These are phyloP conservation scores for Gymnoscelis rufifasciata DNA, from an alignment of 2,888 invertebrate species.

Conservation along the genomic window DNA sequence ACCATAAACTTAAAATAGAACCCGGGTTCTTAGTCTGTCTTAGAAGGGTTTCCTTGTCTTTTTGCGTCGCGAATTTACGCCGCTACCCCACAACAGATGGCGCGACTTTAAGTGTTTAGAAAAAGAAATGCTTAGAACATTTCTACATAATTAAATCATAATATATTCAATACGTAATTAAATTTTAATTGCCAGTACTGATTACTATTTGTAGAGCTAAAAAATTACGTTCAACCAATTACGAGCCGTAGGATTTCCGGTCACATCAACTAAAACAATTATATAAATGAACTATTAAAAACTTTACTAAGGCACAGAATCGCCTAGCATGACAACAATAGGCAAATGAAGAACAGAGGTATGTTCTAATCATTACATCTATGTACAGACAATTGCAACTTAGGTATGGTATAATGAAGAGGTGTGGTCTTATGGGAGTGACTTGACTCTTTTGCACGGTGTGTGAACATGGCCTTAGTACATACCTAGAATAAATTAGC, in stretches of 20 bases:
- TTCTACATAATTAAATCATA: no score
- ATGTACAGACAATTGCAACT: constrained; percentile 37
- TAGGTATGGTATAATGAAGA: constrained; percentile 42
- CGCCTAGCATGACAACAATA: constrained; percentile 12
- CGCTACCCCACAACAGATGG: constrained; percentile 73
- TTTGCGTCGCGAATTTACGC: constrained; percentile 16
- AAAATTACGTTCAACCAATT: no score
- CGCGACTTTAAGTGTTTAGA: constrained; percentile 36
- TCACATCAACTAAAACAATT: no score
- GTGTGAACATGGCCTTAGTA: constrained; percentile 40
- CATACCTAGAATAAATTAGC: constrained; percentile 5
- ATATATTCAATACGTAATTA: no score
- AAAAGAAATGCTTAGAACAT: background rate
- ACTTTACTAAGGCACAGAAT: constrained; percentile 5
- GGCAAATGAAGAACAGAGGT: constrained; percentile 13
- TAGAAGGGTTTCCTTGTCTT: constrained; percentile 26
- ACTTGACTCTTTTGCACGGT: constrained; percentile 51
- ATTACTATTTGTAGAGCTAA: no score
- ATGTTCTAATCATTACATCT: constrained; percentile 33
- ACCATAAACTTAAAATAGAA: constrained; percentile 2
- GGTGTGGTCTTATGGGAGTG: constrained; percentile 65
- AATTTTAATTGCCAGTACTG: no score
- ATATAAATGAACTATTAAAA: background rate
- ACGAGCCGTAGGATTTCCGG: no score
- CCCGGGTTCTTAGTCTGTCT: constrained; percentile 33